phyloP scores from a whole-genome alignment of 1,140 invertebrate genomes.

The Cydia fagiglandana region DNA sequence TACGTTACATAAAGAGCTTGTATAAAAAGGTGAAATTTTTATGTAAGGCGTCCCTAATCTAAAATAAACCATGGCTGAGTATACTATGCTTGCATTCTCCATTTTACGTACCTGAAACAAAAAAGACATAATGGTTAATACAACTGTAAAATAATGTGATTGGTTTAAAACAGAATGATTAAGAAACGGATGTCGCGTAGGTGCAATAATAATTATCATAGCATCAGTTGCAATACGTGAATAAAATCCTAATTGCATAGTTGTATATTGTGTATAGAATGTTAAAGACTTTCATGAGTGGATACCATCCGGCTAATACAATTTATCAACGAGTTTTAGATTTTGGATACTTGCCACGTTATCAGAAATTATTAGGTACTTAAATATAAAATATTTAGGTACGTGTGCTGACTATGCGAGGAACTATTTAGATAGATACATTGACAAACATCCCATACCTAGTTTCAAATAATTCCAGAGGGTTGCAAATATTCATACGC shows the following conservation, averaged over 20 bases:
- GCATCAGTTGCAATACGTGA: not conserved
- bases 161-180: not conserved
- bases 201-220: not conserved
- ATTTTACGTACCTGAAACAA: conserved; percentile 5
- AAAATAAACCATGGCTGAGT: not conserved
- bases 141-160: no score
- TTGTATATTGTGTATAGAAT: not conserved
- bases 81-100: not conserved
- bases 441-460: no score
- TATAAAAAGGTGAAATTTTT: no score
- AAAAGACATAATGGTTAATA: not conserved
- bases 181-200: not conserved
- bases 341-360: not conserved
- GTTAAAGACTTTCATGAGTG: not conserved
- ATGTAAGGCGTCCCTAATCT: no score
- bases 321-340: not conserved
- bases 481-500: no score
- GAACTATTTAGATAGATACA: no score
- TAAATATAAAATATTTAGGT: no score
- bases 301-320: not conserved
- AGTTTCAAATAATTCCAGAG: no score
- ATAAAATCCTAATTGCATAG: not conserved
- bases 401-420: no score
- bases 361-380: no score
- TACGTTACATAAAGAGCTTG: no score